Evolutionary conservation across 1,140 invertebrate genomes (phyloP).

Genomic region (Saccostrea echinata): DNA sequence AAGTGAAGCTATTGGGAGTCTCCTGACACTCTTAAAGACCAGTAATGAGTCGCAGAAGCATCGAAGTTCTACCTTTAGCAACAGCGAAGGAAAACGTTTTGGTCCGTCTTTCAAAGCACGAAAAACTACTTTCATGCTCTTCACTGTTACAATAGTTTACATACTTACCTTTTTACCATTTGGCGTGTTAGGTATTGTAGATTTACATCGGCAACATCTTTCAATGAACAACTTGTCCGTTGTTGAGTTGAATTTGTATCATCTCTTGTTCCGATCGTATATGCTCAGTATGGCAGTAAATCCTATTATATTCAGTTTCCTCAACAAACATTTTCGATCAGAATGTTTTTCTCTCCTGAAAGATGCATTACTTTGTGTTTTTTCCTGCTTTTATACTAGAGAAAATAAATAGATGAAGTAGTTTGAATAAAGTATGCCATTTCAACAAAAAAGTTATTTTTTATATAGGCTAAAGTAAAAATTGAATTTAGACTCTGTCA

Average conservation of each 20-base stretch:
- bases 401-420: not conserved
- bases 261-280: constrained; percentile 70
- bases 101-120: constrained; percentile 49
- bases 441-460: too few species aligned
- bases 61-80: constrained; percentile 9
- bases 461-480: too few species aligned
- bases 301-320: constrained; percentile 70
- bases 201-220: constrained; percentile 60
- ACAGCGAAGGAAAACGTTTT: constrained; percentile 7
- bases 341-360: constrained; percentile 54
- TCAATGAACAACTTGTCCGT: constrained; percentile 55
- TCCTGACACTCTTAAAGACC: not conserved
- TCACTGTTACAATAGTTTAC: constrained; percentile 70
- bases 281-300: constrained; percentile 71
- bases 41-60: not conserved
- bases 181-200: constrained; percentile 63
- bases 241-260: constrained; percentile 64
- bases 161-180: constrained; percentile 71
- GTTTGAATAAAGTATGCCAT: not conserved
- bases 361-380: constrained; percentile 13
- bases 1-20: constrained; percentile 4
- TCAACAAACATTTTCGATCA: constrained; percentile 65
- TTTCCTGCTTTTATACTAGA: not conserved
- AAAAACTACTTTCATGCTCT: constrained; percentile 69
- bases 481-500: too few species aligned